These are phyloP conservation scores for Felis chaus DNA, from an alignment of 2,113 vertebrate species.

Conservation along the genomic window DNA sequence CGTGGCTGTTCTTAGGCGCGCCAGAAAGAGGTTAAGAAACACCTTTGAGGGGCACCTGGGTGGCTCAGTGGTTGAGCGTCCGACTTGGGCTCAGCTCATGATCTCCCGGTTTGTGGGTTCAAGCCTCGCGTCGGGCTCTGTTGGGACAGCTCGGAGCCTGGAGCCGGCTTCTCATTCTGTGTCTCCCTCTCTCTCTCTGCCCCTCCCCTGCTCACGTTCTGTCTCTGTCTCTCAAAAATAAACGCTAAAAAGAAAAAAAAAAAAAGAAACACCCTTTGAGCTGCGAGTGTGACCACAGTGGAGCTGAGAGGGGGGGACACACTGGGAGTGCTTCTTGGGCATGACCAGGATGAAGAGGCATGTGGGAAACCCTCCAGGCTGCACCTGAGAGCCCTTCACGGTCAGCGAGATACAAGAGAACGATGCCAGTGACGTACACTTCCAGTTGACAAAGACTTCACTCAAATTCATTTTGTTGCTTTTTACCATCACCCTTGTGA, in stretches of 20 bases:
- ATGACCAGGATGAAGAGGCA: background rate
- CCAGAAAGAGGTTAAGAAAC: background rate
- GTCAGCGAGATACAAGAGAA: background rate
- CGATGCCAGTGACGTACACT: background rate
- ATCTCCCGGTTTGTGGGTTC: no score
- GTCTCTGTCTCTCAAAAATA: no score
- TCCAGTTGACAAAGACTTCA: background rate
- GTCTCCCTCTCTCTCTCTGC: no score
- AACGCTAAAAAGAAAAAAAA: no score
- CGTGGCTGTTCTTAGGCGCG: background rate
- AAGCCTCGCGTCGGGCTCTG: no score
- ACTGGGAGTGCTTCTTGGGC: background rate
- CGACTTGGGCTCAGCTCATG: no score
- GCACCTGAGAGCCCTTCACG: background rate
- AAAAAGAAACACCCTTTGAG: background rate
- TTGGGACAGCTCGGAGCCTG: no score
- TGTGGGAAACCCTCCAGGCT: background rate
- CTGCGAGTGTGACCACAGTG: background rate
- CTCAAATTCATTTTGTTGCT: background rate
- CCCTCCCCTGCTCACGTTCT: no score
- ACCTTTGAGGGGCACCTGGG: background rate
- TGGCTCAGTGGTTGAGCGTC: no score
- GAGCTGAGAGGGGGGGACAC: background rate
- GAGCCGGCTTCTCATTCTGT: no score
- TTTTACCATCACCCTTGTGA: background rate